Conservation (phyloP, 2,113 vertebrate genomes). For the Corythoichthys intestinalis region DNA sequence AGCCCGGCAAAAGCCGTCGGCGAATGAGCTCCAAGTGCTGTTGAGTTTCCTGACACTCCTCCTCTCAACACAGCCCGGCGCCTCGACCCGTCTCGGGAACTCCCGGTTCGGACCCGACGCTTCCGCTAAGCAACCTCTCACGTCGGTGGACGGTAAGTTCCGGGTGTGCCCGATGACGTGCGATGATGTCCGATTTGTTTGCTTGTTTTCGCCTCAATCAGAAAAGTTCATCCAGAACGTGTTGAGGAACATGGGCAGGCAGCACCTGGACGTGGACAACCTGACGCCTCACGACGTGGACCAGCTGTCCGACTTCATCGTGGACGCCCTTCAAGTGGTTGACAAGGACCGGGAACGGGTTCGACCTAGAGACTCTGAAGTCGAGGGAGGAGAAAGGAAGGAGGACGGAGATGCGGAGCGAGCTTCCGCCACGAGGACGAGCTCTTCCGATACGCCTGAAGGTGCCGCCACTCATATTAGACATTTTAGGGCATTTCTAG, state of each 20-base stretch:
- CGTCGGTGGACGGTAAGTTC: slow-evolving; percentile 76
- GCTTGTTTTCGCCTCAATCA: slow-evolving; percentile 29
- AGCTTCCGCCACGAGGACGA: slow-evolving; percentile 22
- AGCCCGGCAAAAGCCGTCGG: slow-evolving; percentile 19
- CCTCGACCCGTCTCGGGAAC: slow-evolving; percentile 21
- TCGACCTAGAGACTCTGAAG: slow-evolving; percentile 48
- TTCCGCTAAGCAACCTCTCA: slow-evolving; percentile 61
- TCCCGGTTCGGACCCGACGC: slow-evolving; percentile 28
- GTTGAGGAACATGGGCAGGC: slow-evolving; percentile 74
- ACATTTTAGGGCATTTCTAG: neutral
- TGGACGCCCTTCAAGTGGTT: slow-evolving; percentile 69
- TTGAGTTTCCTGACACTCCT: slow-evolving; percentile 70
- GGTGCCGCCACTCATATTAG: slow-evolving; percentile 30
- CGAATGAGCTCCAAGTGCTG: slow-evolving; percentile 52
- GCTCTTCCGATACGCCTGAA: slow-evolving; percentile 11
- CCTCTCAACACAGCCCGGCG: slow-evolving; percentile 56
- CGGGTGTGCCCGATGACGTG: too few relatives aligned
- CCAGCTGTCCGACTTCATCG: slow-evolving; percentile 72
- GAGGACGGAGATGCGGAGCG: slow-evolving; percentile 11
- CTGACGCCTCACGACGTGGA: slow-evolving; percentile 74
- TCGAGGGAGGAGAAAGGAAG: slow-evolving; percentile 20
- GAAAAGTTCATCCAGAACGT: slow-evolving; percentile 80
- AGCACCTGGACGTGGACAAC: slow-evolving; percentile 70
- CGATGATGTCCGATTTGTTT: neutral
- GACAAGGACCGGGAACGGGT: slow-evolving; percentile 38